Percentiles rank a stretch among this genome's conserved stretches.
phyloP scores from a whole-genome alignment of 64 coral and sea anemone genomes.

The Montipora sp. region DNA sequence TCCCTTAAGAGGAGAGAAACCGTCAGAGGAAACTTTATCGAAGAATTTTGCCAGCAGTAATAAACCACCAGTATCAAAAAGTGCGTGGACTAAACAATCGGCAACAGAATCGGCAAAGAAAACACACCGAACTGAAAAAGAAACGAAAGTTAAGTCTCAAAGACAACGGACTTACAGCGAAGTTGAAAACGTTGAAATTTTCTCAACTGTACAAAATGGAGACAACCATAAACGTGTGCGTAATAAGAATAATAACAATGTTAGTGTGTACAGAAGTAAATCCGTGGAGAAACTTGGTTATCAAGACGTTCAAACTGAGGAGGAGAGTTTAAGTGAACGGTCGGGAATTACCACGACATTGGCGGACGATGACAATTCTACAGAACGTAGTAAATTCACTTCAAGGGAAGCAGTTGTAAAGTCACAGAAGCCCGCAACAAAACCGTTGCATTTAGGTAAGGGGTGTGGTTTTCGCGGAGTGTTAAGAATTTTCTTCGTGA shows the following conservation, averaged over 20 bases:
- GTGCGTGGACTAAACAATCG: slow-evolving; percentile 20
- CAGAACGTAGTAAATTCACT: slow-evolving; percentile 54
- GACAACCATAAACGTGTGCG: background rate
- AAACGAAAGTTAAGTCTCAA: slow-evolving; percentile 13
- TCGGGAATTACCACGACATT: background rate
- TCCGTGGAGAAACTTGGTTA: slow-evolving; percentile 23
- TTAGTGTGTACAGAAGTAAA: background rate
- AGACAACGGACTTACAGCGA: slow-evolving; percentile 81
- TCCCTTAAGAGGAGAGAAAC: background rate
- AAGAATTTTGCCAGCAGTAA: background rate
- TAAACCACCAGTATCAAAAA: slow-evolving; percentile 8
- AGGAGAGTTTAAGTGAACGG: background rate
- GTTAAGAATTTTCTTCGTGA: background rate
- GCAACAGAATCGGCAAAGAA: background rate
- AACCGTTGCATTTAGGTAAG: slow-evolving; percentile 81
- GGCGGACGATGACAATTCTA: background rate
- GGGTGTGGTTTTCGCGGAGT: background rate
- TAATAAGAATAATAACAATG: background rate
- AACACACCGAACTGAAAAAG: background rate
- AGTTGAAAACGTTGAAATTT: slow-evolving; percentile 63
- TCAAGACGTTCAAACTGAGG: background rate
- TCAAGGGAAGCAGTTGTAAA: slow-evolving; percentile 74
- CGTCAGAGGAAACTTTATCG: background rate
- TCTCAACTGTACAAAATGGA: slow-evolving; percentile 7
- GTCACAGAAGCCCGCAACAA: slow-evolving; percentile 81